phyloP scores from a whole-genome alignment of 2,797 vertebrate species.

The Acipenser transmontanus region DNA sequence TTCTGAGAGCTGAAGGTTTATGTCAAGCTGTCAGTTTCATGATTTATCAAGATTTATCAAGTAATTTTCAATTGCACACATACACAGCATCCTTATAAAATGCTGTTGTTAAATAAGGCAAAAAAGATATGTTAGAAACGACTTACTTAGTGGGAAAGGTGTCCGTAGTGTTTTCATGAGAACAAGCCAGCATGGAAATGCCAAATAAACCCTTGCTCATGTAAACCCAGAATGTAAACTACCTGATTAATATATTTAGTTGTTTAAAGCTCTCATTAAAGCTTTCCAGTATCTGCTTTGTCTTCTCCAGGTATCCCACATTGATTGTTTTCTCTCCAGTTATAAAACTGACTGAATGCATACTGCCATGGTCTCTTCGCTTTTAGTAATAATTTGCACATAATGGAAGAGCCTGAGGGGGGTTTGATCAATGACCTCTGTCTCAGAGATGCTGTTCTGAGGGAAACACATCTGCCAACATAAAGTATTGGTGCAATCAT shows the following conservation, averaged over 20 bases:
- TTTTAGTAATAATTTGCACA: constrained; percentile 80
- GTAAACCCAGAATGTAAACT: not conserved
- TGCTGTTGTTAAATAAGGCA: too few relatives aligned
- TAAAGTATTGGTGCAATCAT: constrained; percentile 81
- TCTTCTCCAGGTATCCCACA: constrained; percentile 8
- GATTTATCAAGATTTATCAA: too few relatives aligned
- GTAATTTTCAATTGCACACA: too few relatives aligned
- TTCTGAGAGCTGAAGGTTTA: too few relatives aligned
- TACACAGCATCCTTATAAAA: too few relatives aligned
- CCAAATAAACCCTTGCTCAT: not conserved
- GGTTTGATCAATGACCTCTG: constrained; percentile 78
- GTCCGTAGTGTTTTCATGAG: too few relatives aligned
- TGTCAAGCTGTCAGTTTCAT: too few relatives aligned
- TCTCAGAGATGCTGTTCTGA: constrained; percentile 71
- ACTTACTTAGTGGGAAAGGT: too few relatives aligned
- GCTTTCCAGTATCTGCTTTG: not conserved
- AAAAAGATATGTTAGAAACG: too few relatives aligned
- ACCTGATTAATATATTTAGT: not conserved
- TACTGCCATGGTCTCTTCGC: constrained; percentile 43
- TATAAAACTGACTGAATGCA: constrained; percentile 10
- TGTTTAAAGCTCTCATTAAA: not conserved
- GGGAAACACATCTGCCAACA: constrained; percentile 82
- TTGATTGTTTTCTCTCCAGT: constrained; percentile 11
- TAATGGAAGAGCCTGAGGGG: constrained; percentile 74
- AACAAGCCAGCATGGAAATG: too few relatives aligned